Evolutionary conservation across 2,797 vertebrate genomes (phyloP).

Genomic region (Luscinia luscinia): DNA sequence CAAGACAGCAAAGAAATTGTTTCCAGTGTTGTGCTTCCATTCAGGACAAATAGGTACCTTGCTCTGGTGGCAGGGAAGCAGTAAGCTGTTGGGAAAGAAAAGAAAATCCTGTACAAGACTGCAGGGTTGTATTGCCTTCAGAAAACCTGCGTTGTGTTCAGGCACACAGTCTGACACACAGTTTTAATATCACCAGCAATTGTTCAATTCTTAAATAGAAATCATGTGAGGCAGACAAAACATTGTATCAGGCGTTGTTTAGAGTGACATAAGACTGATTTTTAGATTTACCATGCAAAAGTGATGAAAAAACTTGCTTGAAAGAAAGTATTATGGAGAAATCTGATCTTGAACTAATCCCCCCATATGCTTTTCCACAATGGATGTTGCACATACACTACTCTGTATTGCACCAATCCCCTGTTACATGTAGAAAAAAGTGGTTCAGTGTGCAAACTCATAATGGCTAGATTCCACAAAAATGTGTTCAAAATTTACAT

Average conservation of each 20-base stretch:
- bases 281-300: neutral
- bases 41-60: neutral
- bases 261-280: neutral
- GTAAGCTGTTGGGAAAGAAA: neutral
- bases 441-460: neutral
- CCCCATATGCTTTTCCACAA: neutral
- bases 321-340: neutral
- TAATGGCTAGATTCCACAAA: neutral
- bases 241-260: neutral
- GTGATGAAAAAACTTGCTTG: neutral
- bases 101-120: neutral
- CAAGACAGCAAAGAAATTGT: neutral
- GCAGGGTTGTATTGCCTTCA: neutral
- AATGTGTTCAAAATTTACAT: neutral
- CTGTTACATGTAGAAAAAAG: neutral
- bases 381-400: neutral
- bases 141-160: neutral
- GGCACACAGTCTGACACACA: neutral
- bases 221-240: neutral
- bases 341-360: neutral
- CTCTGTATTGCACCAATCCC: neutral
- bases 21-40: neutral
- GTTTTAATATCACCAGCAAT: neutral
- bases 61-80: neutral
- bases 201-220: neutral